Conservation (phyloP, 2,113 vertebrate species). For the Crotalus tigris region DNA sequence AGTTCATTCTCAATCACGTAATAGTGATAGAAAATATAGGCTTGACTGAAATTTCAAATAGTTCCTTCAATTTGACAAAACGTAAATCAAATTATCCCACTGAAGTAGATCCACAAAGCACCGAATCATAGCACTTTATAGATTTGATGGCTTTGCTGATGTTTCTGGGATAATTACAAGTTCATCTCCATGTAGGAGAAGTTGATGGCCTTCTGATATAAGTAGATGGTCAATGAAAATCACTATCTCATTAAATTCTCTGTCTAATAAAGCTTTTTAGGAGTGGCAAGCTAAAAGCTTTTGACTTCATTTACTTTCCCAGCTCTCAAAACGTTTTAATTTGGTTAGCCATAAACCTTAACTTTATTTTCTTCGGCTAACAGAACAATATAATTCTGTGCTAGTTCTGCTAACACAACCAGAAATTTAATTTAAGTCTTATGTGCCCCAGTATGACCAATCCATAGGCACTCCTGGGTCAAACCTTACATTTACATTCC, state of each 20-base stretch:
- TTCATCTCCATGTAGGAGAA: background rate
- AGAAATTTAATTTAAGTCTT: background rate
- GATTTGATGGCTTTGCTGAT: background rate
- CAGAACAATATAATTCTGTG: background rate
- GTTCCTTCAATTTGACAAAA: background rate
- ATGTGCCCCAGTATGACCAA: background rate
- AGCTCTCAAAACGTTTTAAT: background rate
- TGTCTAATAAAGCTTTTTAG: background rate
- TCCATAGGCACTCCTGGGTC: background rate
- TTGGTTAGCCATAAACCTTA: background rate
- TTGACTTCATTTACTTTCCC: background rate
- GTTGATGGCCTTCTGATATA: background rate
- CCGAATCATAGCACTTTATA: background rate
- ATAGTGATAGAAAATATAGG: background rate
- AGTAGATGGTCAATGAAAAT: background rate
- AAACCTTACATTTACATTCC: background rate
- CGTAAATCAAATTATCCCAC: background rate
- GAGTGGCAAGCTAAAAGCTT: background rate
- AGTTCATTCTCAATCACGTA: background rate
- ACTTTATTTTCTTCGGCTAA: background rate
- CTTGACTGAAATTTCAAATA: background rate
- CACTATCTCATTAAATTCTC: background rate
- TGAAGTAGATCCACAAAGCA: background rate
- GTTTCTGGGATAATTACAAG: background rate
- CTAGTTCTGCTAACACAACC: background rate